Conservation (phyloP, 2,113 vertebrate genomes). For the Panthera leo region DNA sequence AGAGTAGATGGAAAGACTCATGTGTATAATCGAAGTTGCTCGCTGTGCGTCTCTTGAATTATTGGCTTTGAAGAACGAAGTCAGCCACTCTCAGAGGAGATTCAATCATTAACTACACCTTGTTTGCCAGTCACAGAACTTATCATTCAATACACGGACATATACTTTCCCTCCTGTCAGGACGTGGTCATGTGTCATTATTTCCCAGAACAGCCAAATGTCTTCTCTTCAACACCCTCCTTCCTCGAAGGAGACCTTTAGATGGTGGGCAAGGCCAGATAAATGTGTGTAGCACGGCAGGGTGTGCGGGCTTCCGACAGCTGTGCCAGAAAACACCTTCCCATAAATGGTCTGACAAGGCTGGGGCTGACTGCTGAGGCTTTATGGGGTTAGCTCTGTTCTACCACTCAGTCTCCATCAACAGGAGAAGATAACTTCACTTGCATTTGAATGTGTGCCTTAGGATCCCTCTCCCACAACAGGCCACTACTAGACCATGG, state of each 20-base stretch:
- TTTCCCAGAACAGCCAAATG: background rate
- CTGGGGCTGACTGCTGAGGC: background rate
- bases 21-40: background rate
- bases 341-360: background rate
- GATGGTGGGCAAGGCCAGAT: background rate
- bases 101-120: background rate
- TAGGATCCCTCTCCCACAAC: background rate
- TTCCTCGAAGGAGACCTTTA: background rate
- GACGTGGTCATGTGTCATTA: background rate
- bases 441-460: background rate
- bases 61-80: background rate
- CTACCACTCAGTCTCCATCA: background rate
- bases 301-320: background rate
- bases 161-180: background rate
- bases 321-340: background rate
- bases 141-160: background rate
- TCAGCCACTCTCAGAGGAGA: background rate
- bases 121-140: background rate
- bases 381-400: background rate
- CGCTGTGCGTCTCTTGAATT: background rate
- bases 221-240: background rate
- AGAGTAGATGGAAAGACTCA: background rate
- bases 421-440: background rate
- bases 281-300: accelerated
- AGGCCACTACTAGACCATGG: background rate